Base-by-base conservation (phyloP, 23 tunicate genomes). In the Ascidia mentula region DNA sequence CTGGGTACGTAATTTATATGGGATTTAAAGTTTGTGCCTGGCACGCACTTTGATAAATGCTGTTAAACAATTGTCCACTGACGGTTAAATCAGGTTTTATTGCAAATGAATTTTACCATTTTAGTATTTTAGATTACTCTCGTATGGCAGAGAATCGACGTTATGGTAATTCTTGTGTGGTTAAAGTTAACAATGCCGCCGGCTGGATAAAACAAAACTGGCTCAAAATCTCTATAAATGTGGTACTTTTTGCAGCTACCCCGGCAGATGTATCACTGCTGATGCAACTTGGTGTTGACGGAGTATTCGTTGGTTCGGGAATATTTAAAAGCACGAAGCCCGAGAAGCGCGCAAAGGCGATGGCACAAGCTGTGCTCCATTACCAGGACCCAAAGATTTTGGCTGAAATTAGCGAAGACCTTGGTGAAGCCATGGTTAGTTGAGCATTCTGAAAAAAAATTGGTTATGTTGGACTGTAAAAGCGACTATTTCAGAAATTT, bases 291-390 rank as follows among this genome's bases (percentile, higher is more conserved):
- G 96, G 96, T 12, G 96, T 90, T 17, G 96, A 90, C 40, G 96
- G 96, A 15, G 96, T 90, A 6, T 90, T 90, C 75, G 96, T 90
- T 1, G 96, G 96, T n/a, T 90, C 96, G 1, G 96, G 96, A 8
- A 90, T 90, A 32, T 90, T 90, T 60, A 90, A 90, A 46, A 90
- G 96, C 40, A 40, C 59, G 32, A 31, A 60, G 53, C 96, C 96
- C 0, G 82, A 65, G 45, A 90, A 85, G 40, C 84, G 96, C 34
- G 96, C 89, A 4, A 69, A 76, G 33, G 96, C 96, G 46, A 90
- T 90, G 96, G 96, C 75, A 32, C 75, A 85, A 53, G 89, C 96
- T 45, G 96, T 90, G 9, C 73, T 76, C 24, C 86, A 90, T 81
- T 90, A 90, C 69, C 80, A 90, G 3, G 86, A 90, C 46, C 90